Percentiles rank a stretch among this genome's conserved stretches.
phyloP scores from a whole-genome alignment of 2,888 invertebrate genomes.

The Nemurella pictetii region DNA sequence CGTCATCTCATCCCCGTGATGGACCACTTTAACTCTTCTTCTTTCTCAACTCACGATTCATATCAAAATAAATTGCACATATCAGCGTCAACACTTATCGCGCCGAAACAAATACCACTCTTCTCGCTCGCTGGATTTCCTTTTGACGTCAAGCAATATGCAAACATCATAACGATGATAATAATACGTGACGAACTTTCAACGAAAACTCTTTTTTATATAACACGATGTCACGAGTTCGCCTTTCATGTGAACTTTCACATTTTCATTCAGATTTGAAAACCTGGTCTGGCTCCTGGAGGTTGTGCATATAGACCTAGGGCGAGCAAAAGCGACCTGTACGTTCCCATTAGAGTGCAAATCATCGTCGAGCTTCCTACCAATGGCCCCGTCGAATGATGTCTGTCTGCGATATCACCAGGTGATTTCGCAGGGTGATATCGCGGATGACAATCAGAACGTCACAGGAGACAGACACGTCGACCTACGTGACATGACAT shows the following conservation, averaged over 20 bases:
- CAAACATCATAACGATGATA: not conserved
- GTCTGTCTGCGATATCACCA: not conserved
- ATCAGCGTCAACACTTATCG: not conserved
- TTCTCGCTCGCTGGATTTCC: not conserved
- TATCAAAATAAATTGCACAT: constrained; percentile 5
- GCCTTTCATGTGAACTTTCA: not conserved
- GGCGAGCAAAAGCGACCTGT: not conserved
- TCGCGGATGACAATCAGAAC: not conserved
- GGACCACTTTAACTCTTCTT: not conserved
- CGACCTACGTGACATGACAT: not conserved
- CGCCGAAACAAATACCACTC: not conserved
- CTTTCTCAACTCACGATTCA: not conserved
- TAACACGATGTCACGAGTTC: not conserved
- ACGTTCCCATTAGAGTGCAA: too few relatives aligned
- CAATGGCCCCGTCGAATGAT: not conserved
- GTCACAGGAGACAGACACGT: not conserved
- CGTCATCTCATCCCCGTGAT: not conserved
- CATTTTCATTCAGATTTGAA: not conserved
- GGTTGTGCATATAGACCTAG: not conserved
- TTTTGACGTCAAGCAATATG: not conserved
- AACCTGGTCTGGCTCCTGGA: not conserved
- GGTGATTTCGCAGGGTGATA: not conserved
- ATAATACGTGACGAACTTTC: not conserved
- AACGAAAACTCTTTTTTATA: not conserved
- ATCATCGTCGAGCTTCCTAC: not conserved